These are phyloP conservation scores for Drosophila tropicalis DNA, from an alignment of 1,140 invertebrate genomes.

Conservation along the genomic window DNA sequence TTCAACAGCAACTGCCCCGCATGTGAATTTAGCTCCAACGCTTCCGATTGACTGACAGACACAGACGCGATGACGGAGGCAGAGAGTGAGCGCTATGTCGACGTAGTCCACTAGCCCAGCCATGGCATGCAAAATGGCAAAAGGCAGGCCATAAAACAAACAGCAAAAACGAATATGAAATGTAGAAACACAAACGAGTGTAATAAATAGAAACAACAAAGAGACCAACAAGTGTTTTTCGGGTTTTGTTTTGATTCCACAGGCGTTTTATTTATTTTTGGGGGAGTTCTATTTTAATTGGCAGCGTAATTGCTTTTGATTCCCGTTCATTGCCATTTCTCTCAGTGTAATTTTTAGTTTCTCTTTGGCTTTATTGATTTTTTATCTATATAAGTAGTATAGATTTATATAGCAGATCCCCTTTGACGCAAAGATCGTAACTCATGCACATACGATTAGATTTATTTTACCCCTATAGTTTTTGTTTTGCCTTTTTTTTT, in stretches of 20 bases:
- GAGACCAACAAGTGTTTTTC: conserved; percentile 5
- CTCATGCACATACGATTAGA: conserved; percentile 12
- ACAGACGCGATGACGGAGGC: conserved; percentile 14
- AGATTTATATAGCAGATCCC: conserved; percentile 10
- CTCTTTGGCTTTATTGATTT: conserved; percentile 13
- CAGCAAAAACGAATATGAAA: conserved; percentile 19
- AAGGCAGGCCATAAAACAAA: conserved; percentile 62
- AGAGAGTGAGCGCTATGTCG: conserved; percentile 49
- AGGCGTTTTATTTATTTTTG: conserved; percentile 8
- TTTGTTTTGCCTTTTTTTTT: background rate
- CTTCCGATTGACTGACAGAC: conserved; percentile 40
- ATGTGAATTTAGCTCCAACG: conserved; percentile 53
- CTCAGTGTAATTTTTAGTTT: conserved; percentile 11
- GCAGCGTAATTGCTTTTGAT: conserved; percentile 13
- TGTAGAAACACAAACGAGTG: background rate
- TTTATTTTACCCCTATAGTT: conserved; percentile 10
- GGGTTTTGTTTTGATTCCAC: conserved; percentile 69
- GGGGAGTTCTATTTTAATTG: conserved; percentile 3
- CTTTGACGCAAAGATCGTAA: conserved; percentile 16
- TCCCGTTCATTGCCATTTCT: conserved; percentile 11
- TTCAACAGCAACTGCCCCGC: conserved; percentile 31
- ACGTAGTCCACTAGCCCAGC: conserved; percentile 37
- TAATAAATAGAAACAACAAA: background rate
- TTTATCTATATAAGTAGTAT: conserved; percentile 19
- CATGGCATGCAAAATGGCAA: conserved; percentile 67